Evolutionary conservation across 2,113 vertebrate genomes (phyloP).

Genomic region (Saiga tatarica): DNA sequence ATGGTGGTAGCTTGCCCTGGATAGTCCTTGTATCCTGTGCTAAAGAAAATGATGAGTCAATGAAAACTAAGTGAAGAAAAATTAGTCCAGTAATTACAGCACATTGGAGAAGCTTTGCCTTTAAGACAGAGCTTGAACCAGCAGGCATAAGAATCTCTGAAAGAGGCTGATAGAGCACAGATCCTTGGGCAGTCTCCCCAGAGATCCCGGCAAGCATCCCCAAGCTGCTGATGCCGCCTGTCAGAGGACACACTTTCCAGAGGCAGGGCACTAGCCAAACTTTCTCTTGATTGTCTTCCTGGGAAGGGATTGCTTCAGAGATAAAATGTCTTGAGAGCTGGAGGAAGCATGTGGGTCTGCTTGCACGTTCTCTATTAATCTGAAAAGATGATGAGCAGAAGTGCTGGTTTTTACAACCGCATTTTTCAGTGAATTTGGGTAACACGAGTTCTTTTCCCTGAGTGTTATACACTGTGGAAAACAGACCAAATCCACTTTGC

Average conservation of each 20-base stretch:
- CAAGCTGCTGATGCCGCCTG: not conserved
- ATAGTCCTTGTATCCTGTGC: not conserved
- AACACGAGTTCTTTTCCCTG: not conserved
- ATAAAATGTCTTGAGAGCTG: not conserved
- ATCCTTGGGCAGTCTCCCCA: not conserved
- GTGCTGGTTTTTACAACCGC: not conserved
- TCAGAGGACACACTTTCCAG: not conserved
- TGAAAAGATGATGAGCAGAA: not conserved
- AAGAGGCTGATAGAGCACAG: not conserved
- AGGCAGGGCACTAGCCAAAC: not conserved
- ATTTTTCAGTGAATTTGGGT: not conserved
- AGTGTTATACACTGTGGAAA: not conserved
- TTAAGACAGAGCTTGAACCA: not conserved
- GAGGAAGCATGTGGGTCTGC: not conserved
- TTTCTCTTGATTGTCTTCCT: not conserved
- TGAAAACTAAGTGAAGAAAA: not conserved
- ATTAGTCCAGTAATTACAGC: not conserved
- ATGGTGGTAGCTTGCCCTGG: not conserved
- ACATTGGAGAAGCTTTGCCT: constrained; percentile 8
- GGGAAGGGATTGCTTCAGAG: not conserved
- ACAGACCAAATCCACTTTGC: not conserved
- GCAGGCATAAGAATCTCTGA: not conserved
- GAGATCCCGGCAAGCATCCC: not conserved
- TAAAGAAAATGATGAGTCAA: not conserved
- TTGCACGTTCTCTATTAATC: not conserved